These are phyloP conservation scores for Erithacus rubecula DNA, from an alignment of 2,797 vertebrate genomes.

Conservation along the genomic window DNA sequence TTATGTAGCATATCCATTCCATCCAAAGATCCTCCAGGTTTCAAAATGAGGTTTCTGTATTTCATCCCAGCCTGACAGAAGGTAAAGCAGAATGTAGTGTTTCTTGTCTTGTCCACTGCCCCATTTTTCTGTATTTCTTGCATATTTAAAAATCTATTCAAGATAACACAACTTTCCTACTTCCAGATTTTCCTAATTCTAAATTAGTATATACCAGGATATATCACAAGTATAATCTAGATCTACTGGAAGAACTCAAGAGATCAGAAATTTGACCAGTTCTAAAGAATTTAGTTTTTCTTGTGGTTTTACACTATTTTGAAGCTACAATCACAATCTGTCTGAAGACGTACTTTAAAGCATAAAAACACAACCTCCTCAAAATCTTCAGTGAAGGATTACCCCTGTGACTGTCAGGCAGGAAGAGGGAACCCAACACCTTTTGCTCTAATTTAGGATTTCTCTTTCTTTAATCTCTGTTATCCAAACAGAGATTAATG, in stretches of 20 bases:
- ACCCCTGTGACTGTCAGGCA: not conserved
- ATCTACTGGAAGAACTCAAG: not conserved
- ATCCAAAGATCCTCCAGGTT: conserved; percentile 89
- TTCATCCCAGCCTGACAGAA: conserved; percentile 87
- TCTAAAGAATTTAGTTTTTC: not conserved
- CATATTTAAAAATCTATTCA: not conserved
- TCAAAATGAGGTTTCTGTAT: conserved; percentile 90
- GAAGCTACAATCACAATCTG: not conserved
- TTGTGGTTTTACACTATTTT: not conserved
- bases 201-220: not conserved
- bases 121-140: conserved; percentile 19
- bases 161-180: not conserved
- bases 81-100: conserved; percentile 60
- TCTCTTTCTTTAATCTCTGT: not conserved
- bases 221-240: not conserved
- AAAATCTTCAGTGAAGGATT: not conserved
- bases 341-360: not conserved
- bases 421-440: not conserved
- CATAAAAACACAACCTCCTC: not conserved
- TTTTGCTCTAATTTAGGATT: not conserved
- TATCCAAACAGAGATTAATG: not conserved
- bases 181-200: not conserved
- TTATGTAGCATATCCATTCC: conserved; percentile 89
- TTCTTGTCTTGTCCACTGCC: not conserved
- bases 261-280: not conserved